These are phyloP conservation scores for Phrixothrix hirtus DNA, from an alignment of 2,888 invertebrate genomes.

Conservation along the genomic window DNA sequence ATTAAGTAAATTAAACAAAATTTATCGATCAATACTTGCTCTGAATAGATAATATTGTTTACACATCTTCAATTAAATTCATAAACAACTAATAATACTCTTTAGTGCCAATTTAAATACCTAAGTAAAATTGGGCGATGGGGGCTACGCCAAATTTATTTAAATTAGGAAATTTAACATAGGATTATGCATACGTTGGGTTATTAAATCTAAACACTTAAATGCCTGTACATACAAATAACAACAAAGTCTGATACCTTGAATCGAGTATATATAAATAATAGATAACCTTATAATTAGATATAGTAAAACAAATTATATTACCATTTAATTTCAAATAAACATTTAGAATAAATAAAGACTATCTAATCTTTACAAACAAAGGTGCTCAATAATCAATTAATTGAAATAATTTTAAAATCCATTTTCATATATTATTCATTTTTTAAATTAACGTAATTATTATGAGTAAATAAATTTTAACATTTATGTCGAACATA, in stretches of 20 bases:
- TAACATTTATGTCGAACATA: background rate
- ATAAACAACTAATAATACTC: conserved; percentile 18
- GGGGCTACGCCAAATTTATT: no score
- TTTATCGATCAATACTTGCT: conserved; percentile 38
- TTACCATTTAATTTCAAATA: conserved; percentile 5
- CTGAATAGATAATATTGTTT: conserved; percentile 40
- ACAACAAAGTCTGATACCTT: no score
- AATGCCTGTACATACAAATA: no score
- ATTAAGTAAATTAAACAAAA: conserved; percentile 39
- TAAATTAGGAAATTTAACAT: no score
- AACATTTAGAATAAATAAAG: conserved; percentile 9
- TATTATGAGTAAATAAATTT: background rate
- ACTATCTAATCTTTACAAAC: conserved; percentile 9
- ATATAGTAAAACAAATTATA: background rate
- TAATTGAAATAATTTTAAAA: conserved; percentile 1
- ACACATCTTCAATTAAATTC: conserved; percentile 28
- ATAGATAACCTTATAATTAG: background rate
- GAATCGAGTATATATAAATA: background rate
- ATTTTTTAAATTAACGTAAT: background rate
- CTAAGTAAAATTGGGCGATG: no score
- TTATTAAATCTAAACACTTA: no score
- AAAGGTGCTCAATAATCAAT: conserved; percentile 10
- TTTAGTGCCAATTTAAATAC: no score
- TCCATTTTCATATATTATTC: background rate
- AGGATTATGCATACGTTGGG: no score